Base-by-base conservation (phyloP, 2,797 vertebrate genomes). In the Bucorvus abyssinicus region DNA sequence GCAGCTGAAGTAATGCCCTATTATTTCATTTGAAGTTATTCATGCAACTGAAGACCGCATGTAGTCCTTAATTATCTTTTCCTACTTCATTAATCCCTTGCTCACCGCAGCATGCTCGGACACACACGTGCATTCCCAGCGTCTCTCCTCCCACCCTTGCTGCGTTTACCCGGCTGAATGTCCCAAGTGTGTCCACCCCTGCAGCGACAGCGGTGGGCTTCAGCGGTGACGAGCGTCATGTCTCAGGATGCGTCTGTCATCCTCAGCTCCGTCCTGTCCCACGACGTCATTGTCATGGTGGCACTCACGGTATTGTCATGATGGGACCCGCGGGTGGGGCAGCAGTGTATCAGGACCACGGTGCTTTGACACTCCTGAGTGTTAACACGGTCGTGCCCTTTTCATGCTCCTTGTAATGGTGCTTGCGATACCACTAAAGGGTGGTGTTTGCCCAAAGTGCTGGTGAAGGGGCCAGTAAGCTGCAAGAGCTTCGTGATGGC, bases 281-380 rank as follows among this genome's bases (percentile, higher is more conserved):
- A 40, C 38, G 8, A 40, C 22, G 19, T 49, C 49, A 49, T 23
- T 13, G 24, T 49, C 49, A 49, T 49, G 22, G 23, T 21, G 20
- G 49, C 21, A 49, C 8, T 23, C 12, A 24, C 49, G 38, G 12
- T 40, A 40, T 40, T 40, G 38, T 40, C 38, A 40, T 40, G 50
- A 15, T 2, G 3, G 67, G 50, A 47, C 52, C 30, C 1, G 0
- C 0, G 2, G 45, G 12, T 1, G 9, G 49, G 61, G 71, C 60
- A 55, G 67, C 65, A 27, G 57, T 14, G 5, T 49, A 2, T 71
- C 42, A 17, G 44, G 61, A 30, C 12, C 19, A 0, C 1, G 6
- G 67, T 50, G 10, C 56, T 69, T 75, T 69, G 74, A 47, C 71
- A 8, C 40, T 84, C 67, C 42, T 20, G 82, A 45, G 70, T 9